A percentile compares a stretch with the other conserved stretches of the same genome.
Evolutionary conservation across 2,113 vertebrate species (phyloP).

Genomic region (Polypterus senegalus): DNA sequence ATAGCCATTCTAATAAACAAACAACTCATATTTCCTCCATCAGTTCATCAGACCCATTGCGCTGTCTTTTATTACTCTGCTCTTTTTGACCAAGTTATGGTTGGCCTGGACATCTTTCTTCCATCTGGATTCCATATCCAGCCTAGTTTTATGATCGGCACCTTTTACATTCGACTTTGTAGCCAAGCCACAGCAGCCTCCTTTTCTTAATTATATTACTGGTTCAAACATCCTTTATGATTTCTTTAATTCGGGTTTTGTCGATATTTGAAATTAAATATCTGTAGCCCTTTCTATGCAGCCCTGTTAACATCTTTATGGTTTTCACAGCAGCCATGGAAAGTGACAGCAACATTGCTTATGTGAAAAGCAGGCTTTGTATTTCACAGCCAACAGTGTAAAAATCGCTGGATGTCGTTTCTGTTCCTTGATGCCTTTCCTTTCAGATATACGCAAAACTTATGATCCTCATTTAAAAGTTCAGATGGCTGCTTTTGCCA

Average conservation of each 20-base stretch:
- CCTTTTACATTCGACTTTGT: conserved; percentile 7
- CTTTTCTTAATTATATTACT: conserved; percentile 14
- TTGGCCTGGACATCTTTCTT: conserved; percentile 4
- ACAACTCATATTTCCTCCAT: neutral
- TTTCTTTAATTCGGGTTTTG: conserved; percentile 8
- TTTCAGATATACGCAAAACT: no score
- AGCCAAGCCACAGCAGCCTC: conserved; percentile 11
- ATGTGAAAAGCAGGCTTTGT: neutral
- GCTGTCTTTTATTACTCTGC: neutral
- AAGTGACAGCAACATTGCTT: conserved; percentile 17
- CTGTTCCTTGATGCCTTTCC: no score
- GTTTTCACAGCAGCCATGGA: conserved; percentile 15
- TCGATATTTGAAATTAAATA: conserved; percentile 6
- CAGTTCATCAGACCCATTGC: neutral
- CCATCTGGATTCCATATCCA: conserved; percentile 15
- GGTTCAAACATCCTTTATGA: conserved; percentile 7
- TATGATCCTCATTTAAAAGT: no score
- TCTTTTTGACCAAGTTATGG: conserved; percentile 2
- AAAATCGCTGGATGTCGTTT: no score
- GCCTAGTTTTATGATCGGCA: conserved; percentile 7
- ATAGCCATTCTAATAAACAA: neutral
- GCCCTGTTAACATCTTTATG: conserved; percentile 18
- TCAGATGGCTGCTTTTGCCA: no score
- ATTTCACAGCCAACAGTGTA: neutral
- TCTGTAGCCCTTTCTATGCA: conserved; percentile 13